phyloP scores from a whole-genome alignment of 2,797 vertebrate genomes.

The Phataginus tetradactyla region DNA sequence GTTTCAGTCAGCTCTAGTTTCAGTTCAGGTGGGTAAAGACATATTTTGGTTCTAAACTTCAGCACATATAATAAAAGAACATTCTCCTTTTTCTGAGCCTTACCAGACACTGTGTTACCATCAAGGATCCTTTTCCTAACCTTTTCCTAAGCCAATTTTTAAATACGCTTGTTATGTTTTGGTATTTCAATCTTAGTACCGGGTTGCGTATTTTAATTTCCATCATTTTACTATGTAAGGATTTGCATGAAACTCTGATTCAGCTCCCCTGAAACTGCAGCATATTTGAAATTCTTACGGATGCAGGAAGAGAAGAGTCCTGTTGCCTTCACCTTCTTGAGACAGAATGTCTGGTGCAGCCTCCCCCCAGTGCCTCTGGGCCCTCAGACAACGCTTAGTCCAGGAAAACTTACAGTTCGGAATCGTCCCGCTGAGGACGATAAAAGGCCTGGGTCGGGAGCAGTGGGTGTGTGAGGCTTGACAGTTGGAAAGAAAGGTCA shows the following conservation, averaged over 20 bases:
- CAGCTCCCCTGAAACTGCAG: background rate
- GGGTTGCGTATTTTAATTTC: background rate
- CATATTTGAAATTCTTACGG: background rate
- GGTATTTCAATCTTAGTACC: background rate
- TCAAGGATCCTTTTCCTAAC: background rate
- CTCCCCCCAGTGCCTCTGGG: fast-evolving
- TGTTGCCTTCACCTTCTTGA: background rate
- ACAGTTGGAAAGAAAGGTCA: background rate
- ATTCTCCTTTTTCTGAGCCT: background rate
- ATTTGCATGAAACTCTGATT: background rate
- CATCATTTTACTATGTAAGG: background rate
- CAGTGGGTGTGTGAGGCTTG: background rate
- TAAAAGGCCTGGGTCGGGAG: background rate
- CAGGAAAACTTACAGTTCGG: background rate
- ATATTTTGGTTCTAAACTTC: background rate
- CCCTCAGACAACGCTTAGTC: background rate
- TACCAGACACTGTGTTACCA: background rate
- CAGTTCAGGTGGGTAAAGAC: background rate
- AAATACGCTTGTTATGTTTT: background rate
- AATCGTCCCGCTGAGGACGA: background rate
- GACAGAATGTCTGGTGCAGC: fast-evolving
- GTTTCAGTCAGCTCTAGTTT: background rate
- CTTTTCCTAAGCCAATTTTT: background rate
- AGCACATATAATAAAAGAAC: background rate
- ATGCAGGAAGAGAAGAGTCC: background rate